These are phyloP conservation scores for Ormyrus thymus DNA, from an alignment of 2,888 invertebrate species.

Conservation along the genomic window DNA sequence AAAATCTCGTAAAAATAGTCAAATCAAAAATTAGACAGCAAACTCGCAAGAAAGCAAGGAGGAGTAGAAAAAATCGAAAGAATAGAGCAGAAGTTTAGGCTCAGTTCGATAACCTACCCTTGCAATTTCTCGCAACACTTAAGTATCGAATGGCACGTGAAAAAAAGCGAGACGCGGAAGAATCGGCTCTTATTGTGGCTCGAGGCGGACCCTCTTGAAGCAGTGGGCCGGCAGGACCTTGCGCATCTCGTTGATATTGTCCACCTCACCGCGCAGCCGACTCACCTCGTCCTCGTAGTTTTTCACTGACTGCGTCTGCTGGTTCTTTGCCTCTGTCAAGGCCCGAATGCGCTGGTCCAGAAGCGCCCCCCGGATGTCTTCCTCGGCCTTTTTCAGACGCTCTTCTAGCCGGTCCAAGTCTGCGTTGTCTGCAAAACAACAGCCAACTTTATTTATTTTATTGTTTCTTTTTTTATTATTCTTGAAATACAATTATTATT, in stretches of 20 bases:
- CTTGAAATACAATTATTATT: background rate
- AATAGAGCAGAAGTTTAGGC: too few relatives aligned
- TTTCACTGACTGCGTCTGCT: conserved; percentile 82
- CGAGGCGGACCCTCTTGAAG: conserved; percentile 86
- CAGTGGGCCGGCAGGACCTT: conserved; percentile 88
- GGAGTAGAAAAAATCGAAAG: too few relatives aligned
- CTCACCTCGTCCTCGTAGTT: conserved; percentile 87
- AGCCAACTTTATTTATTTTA: background rate
- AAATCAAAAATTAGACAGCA: background rate
- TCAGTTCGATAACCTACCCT: background rate
- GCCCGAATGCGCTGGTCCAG: conserved; percentile 85
- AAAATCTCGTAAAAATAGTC: background rate
- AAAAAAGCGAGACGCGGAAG: background rate
- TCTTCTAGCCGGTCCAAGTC: conserved; percentile 82
- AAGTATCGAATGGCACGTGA: conserved; percentile 42
- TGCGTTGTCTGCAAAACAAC: conserved; percentile 75
- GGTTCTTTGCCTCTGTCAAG: conserved; percentile 80
- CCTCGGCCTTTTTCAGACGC: conserved; percentile 83
- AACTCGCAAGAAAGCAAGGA: background rate
- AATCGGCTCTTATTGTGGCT: conserved; percentile 76
- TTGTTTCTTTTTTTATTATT: background rate
- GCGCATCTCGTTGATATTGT: conserved; percentile 88
- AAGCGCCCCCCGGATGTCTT: conserved; percentile 82
- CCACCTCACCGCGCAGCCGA: conserved; percentile 84
- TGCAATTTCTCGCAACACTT: conserved; percentile 8